Base-by-base conservation (phyloP, 1,140 invertebrate genomes). In the Hermatobates lingyangjiaoensis region DNA sequence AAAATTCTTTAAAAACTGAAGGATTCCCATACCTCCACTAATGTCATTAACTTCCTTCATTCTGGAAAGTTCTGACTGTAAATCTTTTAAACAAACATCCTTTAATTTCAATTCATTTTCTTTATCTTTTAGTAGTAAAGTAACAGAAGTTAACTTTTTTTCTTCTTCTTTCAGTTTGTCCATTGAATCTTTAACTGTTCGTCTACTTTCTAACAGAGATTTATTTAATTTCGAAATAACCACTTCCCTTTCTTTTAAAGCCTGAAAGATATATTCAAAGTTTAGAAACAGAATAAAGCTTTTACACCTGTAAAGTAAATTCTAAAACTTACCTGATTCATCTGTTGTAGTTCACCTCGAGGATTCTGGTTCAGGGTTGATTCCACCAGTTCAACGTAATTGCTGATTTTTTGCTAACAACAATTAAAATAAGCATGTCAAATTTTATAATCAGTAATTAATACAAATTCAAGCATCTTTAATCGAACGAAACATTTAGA, bases 241-340 rank as follows among this genome's bases (percentile, higher is more conserved):
- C 53, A 54, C 56, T n/a, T 53, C 56, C 49, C 56, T 20, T 24
- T 54, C 45, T 28, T 57, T 57, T 14, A 57, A 34, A 20, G 44
- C 53, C 56, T 57, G 27, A 34, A 54, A 52, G 15, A 51, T 44
- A 27, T 48, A 18, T 21, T 18, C 4, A 49, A 20, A 34, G 12
- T 24, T 24, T 12, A 25, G 21, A 25, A 10, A 14, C 10, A 47
- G 4, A 20, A 27, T 47, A 24, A 47, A 7, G 45, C 5, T 47
- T 15, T 25, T 10, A 48, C 27, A 34, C 12, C 21, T n/a, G 12
- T 30, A 15, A n/a, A 49, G 40, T 21, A 44, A 25, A 23, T 46
- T 12, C 5, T 48, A 38, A 3, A 49, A 39, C 10, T 18, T 44
- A 54, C 54, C 50, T 55, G 45, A 45, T 55, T 55, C 54, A 55